Conservation (phyloP, 2,797 vertebrate species). For the Danionella dracula region DNA sequence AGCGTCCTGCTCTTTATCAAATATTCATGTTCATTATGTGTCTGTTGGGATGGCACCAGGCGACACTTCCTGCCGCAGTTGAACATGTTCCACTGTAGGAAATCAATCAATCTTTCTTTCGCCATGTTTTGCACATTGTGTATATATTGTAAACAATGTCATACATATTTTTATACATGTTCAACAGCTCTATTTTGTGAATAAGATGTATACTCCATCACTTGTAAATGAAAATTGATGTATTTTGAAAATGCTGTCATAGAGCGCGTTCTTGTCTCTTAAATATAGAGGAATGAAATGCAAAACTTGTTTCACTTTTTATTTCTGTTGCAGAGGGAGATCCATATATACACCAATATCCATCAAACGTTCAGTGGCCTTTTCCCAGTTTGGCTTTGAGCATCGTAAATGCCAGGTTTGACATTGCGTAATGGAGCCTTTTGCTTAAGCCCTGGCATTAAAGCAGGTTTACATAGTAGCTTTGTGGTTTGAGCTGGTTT, state of each 20-base stretch:
- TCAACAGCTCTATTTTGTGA: slow-evolving; percentile 92
- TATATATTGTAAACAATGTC: slow-evolving; percentile 87
- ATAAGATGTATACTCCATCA: slow-evolving; percentile 86
- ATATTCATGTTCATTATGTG: slow-evolving; percentile 31
- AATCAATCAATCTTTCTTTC: slow-evolving; percentile 71
- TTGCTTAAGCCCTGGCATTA: too few species aligned
- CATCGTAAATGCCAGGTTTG: too few species aligned
- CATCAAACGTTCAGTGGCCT: too few species aligned
- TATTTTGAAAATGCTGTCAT: slow-evolving; percentile 61
- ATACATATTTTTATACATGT: slow-evolving; percentile 97
- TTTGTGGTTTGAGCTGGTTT: too few species aligned
- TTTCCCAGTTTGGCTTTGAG: too few species aligned
- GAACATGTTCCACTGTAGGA: slow-evolving; percentile 22
- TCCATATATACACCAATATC: too few species aligned
- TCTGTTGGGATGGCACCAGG: slow-evolving; percentile 32
- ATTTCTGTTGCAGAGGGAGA: too few species aligned
- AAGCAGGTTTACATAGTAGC: too few species aligned
- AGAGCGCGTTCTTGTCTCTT: slow-evolving; percentile 39
- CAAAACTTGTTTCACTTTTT: background rate
- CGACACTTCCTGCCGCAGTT: slow-evolving; percentile 26
- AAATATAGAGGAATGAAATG: slow-evolving; percentile 45
- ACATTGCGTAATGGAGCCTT: too few species aligned
- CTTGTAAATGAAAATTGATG: slow-evolving; percentile 85
- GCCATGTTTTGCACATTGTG: slow-evolving; percentile 99
- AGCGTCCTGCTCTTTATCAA: slow-evolving; percentile 24